These are phyloP conservation scores for Dryococelus australis DNA, from an alignment of 2,888 invertebrate genomes.

Conservation along the genomic window DNA sequence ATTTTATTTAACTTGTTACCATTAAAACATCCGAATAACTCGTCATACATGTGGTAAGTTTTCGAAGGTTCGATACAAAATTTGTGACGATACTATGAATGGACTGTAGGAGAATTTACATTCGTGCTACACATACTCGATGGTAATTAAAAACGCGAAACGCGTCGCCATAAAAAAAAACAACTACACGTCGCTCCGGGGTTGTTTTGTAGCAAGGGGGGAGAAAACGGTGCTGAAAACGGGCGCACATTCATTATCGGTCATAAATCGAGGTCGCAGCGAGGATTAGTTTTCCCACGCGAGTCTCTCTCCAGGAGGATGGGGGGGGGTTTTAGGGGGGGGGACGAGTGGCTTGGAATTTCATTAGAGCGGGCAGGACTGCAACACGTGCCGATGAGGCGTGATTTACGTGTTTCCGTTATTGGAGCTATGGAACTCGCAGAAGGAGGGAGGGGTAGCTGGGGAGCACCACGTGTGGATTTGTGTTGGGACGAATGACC, in stretches of 20 bases:
- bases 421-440: neutral
- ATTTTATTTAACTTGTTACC: too few species aligned
- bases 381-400: neutral
- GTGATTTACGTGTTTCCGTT: neutral
- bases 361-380: conserved; percentile 16
- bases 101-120: too few species aligned
- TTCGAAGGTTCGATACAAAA: too few species aligned
- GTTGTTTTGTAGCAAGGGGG: neutral
- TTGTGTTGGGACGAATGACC: too few species aligned
- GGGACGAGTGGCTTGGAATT: neutral
- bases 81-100: too few species aligned
- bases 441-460: neutral
- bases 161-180: neutral
- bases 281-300: neutral
- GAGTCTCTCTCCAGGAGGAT: too few species aligned
- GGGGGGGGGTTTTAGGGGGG: too few species aligned
- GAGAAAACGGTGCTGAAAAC: too few species aligned
- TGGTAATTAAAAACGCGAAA: neutral
- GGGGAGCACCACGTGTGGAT: neutral
- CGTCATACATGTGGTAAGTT: too few species aligned
- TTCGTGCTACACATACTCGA: too few species aligned
- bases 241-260: neutral
- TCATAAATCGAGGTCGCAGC: neutral
- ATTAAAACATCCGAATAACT: too few species aligned
- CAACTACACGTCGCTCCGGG: neutral